A percentile compares a stretch with the other conserved stretches of the same genome.
Conservation (phyloP, 2,113 vertebrate genomes). For the Perca fluviatilis region DNA sequence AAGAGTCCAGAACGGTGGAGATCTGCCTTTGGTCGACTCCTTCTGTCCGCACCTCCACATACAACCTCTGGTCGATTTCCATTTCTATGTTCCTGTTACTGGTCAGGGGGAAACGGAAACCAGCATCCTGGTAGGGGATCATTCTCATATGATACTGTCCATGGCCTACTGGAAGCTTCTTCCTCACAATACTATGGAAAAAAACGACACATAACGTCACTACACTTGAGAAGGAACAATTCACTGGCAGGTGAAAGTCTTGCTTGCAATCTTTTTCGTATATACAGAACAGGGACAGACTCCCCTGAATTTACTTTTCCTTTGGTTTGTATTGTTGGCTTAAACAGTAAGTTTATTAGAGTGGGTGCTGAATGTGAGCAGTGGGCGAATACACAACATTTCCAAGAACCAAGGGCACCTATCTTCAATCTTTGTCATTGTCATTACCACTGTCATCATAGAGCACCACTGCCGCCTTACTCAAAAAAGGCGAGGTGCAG, state of each 20-base stretch:
- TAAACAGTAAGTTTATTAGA: background rate
- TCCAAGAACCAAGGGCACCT: too few species aligned
- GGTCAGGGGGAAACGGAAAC: slow-evolving; percentile 60
- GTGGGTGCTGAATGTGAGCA: background rate
- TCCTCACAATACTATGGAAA: slow-evolving; percentile 61
- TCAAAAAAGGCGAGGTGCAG: too few species aligned
- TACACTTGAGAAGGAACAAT: background rate
- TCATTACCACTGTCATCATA: too few species aligned
- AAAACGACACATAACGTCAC: background rate
- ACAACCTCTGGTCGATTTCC: slow-evolving; percentile 65
- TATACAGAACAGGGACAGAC: background rate
- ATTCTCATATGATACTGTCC: slow-evolving; percentile 71
- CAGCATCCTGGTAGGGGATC: slow-evolving; percentile 69
- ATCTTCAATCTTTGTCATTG: too few species aligned
- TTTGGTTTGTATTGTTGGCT: background rate
- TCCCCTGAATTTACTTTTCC: background rate
- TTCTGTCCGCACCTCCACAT: slow-evolving; percentile 65
- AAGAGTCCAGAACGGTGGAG: slow-evolving; percentile 70
- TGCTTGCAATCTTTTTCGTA: background rate
- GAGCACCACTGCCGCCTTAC: background rate
- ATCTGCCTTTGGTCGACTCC: slow-evolving; percentile 75
- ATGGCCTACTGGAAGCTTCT: slow-evolving; percentile 59
- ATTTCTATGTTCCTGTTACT: slow-evolving; percentile 28
- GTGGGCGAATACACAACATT: too few species aligned
- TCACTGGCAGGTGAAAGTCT: background rate